Evolutionary conservation across 1,140 invertebrate genomes (phyloP), one percentile per base, ranked within the genome.

Genomic region (Drosophila ficusphila): DNA sequence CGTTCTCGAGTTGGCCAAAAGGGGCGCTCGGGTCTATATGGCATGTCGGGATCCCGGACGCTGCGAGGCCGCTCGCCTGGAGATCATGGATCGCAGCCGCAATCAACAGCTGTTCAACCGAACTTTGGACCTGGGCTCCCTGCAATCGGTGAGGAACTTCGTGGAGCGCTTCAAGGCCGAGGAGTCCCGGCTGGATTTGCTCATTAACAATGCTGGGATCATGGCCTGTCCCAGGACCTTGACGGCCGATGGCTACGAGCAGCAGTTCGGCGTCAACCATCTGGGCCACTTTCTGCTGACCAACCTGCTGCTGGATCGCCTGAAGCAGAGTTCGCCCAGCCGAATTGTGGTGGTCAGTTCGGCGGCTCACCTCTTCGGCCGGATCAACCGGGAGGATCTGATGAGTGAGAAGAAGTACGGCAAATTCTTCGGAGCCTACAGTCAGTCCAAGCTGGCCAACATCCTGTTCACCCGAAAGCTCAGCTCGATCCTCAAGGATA

Each of bases 201-300:
- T 99, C 29, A 95, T 99, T 39, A 98, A 98, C 90, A 99, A 99
- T 93, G 97, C 97, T 16, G 97, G 96, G 8, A 94, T 97, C 0
- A 96, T 96, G 95, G 93, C 94, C 65, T 95, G 95, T 62, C 95
- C 95, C 3, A 88, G 93, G 5, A 76, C 91, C 5, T 93, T 93
- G 57, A 95, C 95, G 0, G 93, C 93, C 60, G 96, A 98, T 77
- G 96, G 96, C 1, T 95, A 96, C 85, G 97, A 98, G 89, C 93
- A 93, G 48, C 95, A 97, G 65, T 92, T 97, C 12, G 95, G 95
- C 11, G 94, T 95, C 0, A 97, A 97, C 90, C 94, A 97, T 90
- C 91, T 97, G 46, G 96, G 96, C 0, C 97, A 98, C 79, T 98
- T 98, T 85, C 92, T 98, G 23, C 92, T 98, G 0, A 98, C 97